phyloP scores from a whole-genome alignment of 1,140 invertebrate genomes.

The Brachionus paranguensis region DNA sequence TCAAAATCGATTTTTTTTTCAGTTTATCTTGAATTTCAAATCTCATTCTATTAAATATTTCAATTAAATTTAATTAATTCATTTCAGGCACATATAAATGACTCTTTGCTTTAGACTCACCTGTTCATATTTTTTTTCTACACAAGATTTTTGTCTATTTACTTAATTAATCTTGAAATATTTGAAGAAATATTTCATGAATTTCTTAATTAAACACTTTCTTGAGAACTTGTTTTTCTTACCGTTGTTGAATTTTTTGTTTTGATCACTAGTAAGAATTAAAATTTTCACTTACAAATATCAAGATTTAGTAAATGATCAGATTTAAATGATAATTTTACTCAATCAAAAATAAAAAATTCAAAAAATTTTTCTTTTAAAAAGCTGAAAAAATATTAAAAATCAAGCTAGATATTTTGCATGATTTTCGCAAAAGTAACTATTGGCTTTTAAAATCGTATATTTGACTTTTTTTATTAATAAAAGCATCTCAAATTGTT shows the following conservation, averaged over 20 bases:
- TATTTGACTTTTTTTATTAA: not conserved
- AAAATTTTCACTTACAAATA: not conserved
- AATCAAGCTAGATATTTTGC: not conserved
- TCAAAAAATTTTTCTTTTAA: not conserved
- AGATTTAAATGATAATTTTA: not conserved
- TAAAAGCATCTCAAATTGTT: not conserved
- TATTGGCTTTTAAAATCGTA: not conserved
- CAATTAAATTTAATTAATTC: not conserved
- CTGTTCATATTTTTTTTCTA: not conserved
- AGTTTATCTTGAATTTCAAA: not conserved
- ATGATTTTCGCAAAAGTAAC: not conserved
- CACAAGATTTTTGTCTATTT: constrained; percentile 21
- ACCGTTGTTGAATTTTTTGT: not conserved
- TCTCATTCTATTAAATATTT: constrained; percentile 4
- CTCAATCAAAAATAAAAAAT: not conserved
- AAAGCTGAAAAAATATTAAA: not conserved
- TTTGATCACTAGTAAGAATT: not conserved
- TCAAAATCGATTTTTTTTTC: constrained; percentile 10
- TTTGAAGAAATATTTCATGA: not conserved
- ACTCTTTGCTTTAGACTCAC: not conserved
- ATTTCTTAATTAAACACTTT: not conserved
- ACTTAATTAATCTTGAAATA: constrained; percentile 3
- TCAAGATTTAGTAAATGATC: not conserved
- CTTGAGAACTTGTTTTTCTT: not conserved
- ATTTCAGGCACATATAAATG: not conserved